These are phyloP conservation scores for Taurulus bubalis DNA, from an alignment of 2,113 vertebrate genomes.

Conservation along the genomic window DNA sequence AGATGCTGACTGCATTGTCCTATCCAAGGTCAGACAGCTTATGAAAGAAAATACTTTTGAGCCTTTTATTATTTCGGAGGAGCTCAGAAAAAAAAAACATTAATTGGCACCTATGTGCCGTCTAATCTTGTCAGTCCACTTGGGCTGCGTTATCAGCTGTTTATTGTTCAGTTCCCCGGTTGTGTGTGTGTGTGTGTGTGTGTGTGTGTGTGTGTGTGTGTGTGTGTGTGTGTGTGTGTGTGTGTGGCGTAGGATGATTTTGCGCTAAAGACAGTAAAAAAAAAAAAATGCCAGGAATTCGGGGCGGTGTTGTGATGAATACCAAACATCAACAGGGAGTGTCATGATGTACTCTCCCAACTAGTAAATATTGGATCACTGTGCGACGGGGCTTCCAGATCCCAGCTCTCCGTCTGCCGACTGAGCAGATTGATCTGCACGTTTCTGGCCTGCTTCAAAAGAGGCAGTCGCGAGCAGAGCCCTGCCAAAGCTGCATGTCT, in stretches of 20 bases:
- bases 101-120: conserved; percentile 47
- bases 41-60: conserved; percentile 43
- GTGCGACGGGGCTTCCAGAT: conserved; percentile 63
- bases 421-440: conserved; percentile 73
- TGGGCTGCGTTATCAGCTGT: conserved; percentile 44
- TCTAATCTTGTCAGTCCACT: conserved; percentile 54
- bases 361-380: conserved; percentile 79
- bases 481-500: conserved; percentile 75
- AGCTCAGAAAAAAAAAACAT: conserved; percentile 21
- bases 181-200: conserved; percentile 11
- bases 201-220: conserved; percentile 3
- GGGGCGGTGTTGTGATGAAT: conserved; percentile 56
- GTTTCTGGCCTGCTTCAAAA: conserved; percentile 70
- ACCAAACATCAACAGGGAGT: conserved; percentile 66
- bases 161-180: conserved; percentile 29
- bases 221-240: conserved; percentile 19
- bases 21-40: conserved; percentile 72
- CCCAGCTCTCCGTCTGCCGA: conserved; percentile 59
- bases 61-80: conserved; percentile 38
- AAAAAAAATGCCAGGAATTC: conserved; percentile 29
- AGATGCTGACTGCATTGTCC: conserved; percentile 67
- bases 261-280: conserved; percentile 43
- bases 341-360: conserved; percentile 60
- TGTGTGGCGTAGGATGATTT: conserved; percentile 9
- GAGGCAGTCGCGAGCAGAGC: conserved; percentile 66